A percentile compares a stretch with the other conserved stretches of the same genome.
Evolutionary conservation across 1,140 invertebrate species (phyloP).

Genomic region (Leptoteleia sp.): DNA sequence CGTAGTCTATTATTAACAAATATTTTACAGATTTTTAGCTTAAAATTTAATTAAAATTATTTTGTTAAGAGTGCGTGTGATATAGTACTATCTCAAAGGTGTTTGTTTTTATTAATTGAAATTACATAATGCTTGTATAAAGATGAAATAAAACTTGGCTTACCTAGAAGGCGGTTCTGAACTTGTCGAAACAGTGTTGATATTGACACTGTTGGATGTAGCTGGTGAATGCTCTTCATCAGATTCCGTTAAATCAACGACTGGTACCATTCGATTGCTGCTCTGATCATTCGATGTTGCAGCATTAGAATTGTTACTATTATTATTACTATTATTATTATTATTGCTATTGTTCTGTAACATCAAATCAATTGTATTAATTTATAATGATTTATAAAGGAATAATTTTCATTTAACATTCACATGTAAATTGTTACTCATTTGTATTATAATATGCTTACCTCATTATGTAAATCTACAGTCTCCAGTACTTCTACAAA

Average conservation of each 20-base stretch:
- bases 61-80: too few relatives aligned
- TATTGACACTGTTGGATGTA: slow-evolving; percentile 18
- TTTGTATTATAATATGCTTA: slow-evolving; percentile 16
- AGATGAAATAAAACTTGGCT: too few relatives aligned
- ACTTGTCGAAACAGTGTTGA: slow-evolving; percentile 12
- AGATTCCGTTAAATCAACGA: slow-evolving; percentile 86
- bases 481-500: slow-evolving; percentile 82
- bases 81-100: too few relatives aligned
- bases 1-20: too few relatives aligned
- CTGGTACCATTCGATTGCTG: slow-evolving; percentile 77
- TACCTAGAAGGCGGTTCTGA: slow-evolving; percentile 26
- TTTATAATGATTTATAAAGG: too few relatives aligned
- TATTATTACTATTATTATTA: slow-evolving; percentile 42
- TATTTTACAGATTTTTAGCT: too few relatives aligned
- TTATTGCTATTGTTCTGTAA: slow-evolving; percentile 8
- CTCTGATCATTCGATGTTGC: slow-evolving; percentile 62
- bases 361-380: too few relatives aligned
- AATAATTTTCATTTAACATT: too few relatives aligned
- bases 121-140: too few relatives aligned
- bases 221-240: slow-evolving; percentile 81
- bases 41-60: too few relatives aligned
- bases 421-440: too few relatives aligned
- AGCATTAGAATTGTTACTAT: slow-evolving; percentile 46
- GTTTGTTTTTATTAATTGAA: too few relatives aligned
- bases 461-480: slow-evolving; percentile 72